Conservation (phyloP, 30 jellyfish, hydroid and myxozoan species). For the Chrysaora quinquecirrha region DNA sequence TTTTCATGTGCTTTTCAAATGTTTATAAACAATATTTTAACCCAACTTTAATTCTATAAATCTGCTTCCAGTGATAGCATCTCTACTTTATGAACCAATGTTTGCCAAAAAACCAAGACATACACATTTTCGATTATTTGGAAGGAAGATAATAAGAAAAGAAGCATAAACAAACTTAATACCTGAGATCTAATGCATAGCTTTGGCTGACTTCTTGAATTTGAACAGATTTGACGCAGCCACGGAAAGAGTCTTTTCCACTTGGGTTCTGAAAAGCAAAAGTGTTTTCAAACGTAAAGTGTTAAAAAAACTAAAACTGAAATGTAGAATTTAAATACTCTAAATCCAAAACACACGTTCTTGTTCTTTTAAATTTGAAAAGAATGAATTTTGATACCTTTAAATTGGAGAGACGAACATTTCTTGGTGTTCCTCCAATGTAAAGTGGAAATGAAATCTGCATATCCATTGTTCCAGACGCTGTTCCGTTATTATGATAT, state of each 20-base stretch:
- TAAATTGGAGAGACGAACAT: conserved; percentile 26
- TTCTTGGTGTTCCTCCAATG: conserved; percentile 74
- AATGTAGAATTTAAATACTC: neutral
- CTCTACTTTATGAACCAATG: too few species aligned
- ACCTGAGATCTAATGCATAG: conserved; percentile 9
- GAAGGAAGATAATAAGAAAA: too few species aligned
- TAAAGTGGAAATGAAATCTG: conserved; percentile 64
- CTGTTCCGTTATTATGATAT: conserved; percentile 63
- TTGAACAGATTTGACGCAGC: conserved; percentile 46
- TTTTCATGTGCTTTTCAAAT: too few species aligned
- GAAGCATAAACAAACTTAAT: too few species aligned
- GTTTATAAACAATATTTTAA: too few species aligned
- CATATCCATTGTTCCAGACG: conserved; percentile 45
- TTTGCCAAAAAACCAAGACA: too few species aligned
- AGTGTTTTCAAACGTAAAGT: too few species aligned
- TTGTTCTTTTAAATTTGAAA: neutral
- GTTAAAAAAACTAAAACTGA: neutral
- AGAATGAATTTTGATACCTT: conserved; percentile 11
- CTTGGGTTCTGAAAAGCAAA: conserved; percentile 53
- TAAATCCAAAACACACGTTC: neutral
- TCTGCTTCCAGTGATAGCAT: too few species aligned
- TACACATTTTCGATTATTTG: too few species aligned
- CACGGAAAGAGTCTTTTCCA: conserved; percentile 62
- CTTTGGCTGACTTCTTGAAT: conserved; percentile 34
- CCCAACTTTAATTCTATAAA: too few species aligned